phyloP scores from a whole-genome alignment of 2,797 vertebrate genomes.

The Mus minutoides region DNA sequence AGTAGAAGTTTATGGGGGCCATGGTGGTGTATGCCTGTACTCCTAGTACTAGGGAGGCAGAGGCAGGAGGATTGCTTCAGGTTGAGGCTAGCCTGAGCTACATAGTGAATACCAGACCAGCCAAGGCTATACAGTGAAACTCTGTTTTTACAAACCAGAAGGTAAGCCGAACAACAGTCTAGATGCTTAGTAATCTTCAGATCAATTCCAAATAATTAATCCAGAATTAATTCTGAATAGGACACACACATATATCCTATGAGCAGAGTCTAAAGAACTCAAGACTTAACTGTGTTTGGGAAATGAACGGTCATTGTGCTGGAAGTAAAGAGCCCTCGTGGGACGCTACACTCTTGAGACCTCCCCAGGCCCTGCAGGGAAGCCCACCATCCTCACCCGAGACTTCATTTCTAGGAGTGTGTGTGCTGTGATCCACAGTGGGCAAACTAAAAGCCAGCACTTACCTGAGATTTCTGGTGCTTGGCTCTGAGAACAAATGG shows the following conservation, averaged over 20 bases:
- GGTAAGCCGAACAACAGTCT: neutral
- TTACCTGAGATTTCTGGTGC: slow-evolving; percentile 86
- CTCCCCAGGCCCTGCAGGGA: neutral
- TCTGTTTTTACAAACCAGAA: neutral
- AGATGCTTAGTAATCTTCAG: neutral
- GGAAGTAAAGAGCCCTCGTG: neutral
- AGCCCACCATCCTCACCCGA: accelerated
- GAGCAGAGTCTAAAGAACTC: neutral
- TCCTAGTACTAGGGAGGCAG: neutral
- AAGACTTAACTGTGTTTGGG: neutral
- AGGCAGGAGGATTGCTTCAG: neutral
- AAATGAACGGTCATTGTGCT: neutral
- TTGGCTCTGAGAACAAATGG: slow-evolving; percentile 89
- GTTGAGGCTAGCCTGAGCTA: neutral
- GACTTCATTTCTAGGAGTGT: neutral
- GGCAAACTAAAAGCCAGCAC: neutral
- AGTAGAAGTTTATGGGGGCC: neutral
- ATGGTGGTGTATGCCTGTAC: neutral
- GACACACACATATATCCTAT: no score
- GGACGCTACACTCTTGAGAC: neutral
- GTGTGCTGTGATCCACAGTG: neutral
- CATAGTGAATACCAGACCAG: neutral
- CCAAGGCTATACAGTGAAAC: neutral
- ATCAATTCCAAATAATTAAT: no score
- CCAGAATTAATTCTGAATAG: neutral